These are phyloP conservation scores for Creontiades dilutus DNA, from an alignment of 2,888 invertebrate genomes.

Conservation along the genomic window DNA sequence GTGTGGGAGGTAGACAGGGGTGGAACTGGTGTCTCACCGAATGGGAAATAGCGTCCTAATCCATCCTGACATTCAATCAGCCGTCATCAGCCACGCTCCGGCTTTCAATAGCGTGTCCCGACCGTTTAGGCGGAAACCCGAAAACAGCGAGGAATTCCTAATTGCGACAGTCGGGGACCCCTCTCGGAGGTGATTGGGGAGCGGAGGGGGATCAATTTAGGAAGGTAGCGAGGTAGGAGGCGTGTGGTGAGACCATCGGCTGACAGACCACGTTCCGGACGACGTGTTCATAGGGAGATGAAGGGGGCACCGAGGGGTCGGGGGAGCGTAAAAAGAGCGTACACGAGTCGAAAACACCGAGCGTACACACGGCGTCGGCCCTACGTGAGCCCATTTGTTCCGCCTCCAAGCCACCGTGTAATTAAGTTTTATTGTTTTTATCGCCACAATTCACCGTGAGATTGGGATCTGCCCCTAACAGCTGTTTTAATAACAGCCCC, in stretches of 20 bases:
- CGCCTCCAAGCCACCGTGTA: conserved; percentile 63
- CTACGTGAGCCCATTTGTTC: conserved; percentile 58
- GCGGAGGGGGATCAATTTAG: conserved; percentile 13
- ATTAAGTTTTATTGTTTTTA: conserved; percentile 71
- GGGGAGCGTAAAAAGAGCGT: conserved; percentile 35
- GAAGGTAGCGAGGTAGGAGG: background rate
- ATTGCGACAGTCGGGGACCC: background rate
- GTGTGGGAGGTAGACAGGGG: too few species aligned
- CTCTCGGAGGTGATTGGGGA: background rate
- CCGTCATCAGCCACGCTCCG: conserved; percentile 20
- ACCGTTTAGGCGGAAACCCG: conserved; percentile 24
- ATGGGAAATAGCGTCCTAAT: background rate
- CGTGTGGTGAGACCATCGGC: conserved; percentile 31
- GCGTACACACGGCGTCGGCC: background rate
- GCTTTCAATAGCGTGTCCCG: conserved; percentile 21
- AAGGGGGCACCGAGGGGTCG: background rate
- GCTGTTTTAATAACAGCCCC: conserved; percentile 65
- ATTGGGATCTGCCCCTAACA: conserved; percentile 63
- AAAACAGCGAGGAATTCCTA: conserved; percentile 32
- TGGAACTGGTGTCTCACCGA: too few species aligned
- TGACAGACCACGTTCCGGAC: conserved; percentile 31
- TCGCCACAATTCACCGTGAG: conserved; percentile 61
- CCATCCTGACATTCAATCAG: conserved; percentile 28
- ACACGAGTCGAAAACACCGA: conserved; percentile 20
- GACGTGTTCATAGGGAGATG: conserved; percentile 43